These are phyloP conservation scores for Theonella swinhoei DNA, from an alignment of 37 sponge, comb jelly and placozoan genomes.

Conservation along the genomic window DNA sequence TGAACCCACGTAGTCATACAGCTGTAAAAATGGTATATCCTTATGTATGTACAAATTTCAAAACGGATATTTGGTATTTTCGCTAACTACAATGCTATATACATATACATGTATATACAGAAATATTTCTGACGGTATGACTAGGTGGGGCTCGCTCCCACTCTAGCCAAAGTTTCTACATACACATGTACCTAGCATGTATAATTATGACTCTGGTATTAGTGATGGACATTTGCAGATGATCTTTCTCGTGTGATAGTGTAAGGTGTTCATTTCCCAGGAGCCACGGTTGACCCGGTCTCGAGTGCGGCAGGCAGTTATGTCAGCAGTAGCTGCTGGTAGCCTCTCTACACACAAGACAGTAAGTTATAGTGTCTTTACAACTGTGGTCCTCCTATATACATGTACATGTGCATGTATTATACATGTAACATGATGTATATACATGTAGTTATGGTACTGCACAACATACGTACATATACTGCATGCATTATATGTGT, in stretches of 20 bases:
- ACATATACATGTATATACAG: no score
- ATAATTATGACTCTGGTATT: no score
- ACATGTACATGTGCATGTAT: constrained; percentile 10
- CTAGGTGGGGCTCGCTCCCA: no score
- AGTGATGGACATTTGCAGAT: background rate
- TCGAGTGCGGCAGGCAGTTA: constrained; percentile 50
- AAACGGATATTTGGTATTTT: no score
- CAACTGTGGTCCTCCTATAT: background rate
- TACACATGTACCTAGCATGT: no score
- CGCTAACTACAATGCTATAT: no score
- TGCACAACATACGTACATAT: no score
- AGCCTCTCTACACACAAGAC: constrained; percentile 38
- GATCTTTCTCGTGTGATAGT: background rate
- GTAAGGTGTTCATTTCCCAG: constrained; percentile 3
- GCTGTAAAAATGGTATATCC: background rate
- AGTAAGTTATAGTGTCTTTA: background rate
- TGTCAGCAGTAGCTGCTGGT: constrained; percentile 25
- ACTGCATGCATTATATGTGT: no score
- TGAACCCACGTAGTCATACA: background rate
- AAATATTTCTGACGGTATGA: no score
- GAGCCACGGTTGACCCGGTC: constrained; percentile 60
- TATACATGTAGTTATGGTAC: no score
- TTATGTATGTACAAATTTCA: constrained; percentile 28
- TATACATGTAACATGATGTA: no score
- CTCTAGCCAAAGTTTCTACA: no score